A percentile compares a stretch with the other conserved stretches of the same genome.
Evolutionary conservation across 2,797 vertebrate genomes (phyloP).

Genomic region (Lacerta agilis): DNA sequence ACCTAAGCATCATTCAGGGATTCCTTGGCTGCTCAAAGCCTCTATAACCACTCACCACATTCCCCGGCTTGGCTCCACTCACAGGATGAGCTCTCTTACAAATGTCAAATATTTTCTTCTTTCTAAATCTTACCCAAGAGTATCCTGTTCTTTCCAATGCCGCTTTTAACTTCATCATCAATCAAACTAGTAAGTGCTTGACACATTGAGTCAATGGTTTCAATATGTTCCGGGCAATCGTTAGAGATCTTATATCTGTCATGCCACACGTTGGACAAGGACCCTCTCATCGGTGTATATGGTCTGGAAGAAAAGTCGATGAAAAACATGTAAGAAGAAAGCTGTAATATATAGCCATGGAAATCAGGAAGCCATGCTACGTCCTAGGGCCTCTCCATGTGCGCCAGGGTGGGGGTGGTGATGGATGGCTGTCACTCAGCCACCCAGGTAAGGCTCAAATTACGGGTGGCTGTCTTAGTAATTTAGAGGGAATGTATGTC

Average conservation of each 20-base stretch:
- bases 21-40: slow-evolving; percentile 3
- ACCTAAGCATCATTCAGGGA: neutral
- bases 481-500: neutral
- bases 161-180: slow-evolving; percentile 82
- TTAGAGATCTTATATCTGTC: slow-evolving; percentile 86
- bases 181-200: slow-evolving; percentile 79
- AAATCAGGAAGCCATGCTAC: neutral
- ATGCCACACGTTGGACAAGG: slow-evolving; percentile 88
- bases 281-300: slow-evolving; percentile 86
- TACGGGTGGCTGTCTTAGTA: neutral
- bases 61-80: slow-evolving; percentile 7
- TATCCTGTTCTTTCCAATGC: slow-evolving; percentile 85
- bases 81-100: slow-evolving; percentile 14
- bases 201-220: slow-evolving; percentile 87
- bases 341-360: neutral
- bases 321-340: slow-evolving; percentile 40
- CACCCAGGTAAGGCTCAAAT: slow-evolving; percentile 8
- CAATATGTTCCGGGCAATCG: slow-evolving; percentile 86
- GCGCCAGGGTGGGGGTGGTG: neutral
- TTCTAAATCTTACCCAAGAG: slow-evolving; percentile 81
- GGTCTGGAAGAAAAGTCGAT: slow-evolving; percentile 75
- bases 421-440: neutral
- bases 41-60: slow-evolving; percentile 10
- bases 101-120: slow-evolving; percentile 3
- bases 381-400: neutral